A percentile compares a stretch with the other conserved stretches of the same genome.
Conservation (phyloP, 2,797 vertebrate species). For the Crenichthys baileyi region DNA sequence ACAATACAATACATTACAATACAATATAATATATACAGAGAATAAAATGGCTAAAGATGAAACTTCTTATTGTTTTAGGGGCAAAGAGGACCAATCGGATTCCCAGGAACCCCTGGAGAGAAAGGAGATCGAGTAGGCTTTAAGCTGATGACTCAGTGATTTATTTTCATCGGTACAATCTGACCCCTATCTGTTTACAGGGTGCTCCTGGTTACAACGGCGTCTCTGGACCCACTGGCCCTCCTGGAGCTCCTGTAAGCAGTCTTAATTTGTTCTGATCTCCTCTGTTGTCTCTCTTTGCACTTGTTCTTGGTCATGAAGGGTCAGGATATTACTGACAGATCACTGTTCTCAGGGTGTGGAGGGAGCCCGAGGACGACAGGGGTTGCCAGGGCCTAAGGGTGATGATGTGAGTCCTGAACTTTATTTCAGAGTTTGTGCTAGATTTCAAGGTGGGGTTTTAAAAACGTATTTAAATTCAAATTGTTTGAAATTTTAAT, state of each 20-base stretch:
- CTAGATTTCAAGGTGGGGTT: background rate
- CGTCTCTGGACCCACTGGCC: slow-evolving; percentile 81
- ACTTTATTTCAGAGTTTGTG: background rate
- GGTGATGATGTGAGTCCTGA: slow-evolving; percentile 78
- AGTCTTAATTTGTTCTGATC: background rate
- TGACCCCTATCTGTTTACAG: slow-evolving; percentile 51
- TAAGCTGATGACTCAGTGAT: background rate
- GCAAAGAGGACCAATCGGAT: slow-evolving; percentile 81
- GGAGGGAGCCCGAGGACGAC: slow-evolving; percentile 81
- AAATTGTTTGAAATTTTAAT: slow-evolving; percentile 7
- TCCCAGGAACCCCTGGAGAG: slow-evolving; percentile 76
- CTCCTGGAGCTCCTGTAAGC: slow-evolving; percentile 82
- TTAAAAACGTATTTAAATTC: background rate
- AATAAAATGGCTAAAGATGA: background rate
- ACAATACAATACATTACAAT: background rate
- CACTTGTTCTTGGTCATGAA: slow-evolving; percentile 9
- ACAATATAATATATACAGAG: background rate
- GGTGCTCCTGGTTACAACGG: slow-evolving; percentile 85
- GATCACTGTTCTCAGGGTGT: slow-evolving; percentile 69
- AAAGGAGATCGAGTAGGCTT: slow-evolving; percentile 82
- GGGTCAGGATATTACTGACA: slow-evolving; percentile 1
- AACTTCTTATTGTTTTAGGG: slow-evolving; percentile 65
- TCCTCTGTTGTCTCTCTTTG: background rate
- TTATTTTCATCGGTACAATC: background rate
- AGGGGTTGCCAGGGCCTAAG: slow-evolving; percentile 77